These are phyloP conservation scores for Ia io DNA, from an alignment of 2,113 vertebrate species.

Conservation along the genomic window DNA sequence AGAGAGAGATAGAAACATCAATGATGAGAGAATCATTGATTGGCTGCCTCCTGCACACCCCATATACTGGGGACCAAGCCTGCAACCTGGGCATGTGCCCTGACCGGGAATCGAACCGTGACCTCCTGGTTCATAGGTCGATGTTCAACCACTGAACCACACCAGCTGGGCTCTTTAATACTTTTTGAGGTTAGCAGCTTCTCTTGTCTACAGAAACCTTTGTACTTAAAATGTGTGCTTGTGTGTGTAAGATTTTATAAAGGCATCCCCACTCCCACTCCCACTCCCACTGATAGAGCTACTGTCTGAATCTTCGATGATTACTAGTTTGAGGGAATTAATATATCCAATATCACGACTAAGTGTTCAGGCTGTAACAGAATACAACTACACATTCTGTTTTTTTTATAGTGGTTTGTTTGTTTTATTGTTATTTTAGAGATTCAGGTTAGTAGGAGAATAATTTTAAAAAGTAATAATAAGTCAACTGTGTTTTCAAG, in stretches of 20 bases:
- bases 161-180: background rate
- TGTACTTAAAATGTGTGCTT: background rate
- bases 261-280: rapidly evolving
- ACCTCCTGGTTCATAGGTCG: too few species aligned
- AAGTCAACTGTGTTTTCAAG: background rate
- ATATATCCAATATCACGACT: background rate
- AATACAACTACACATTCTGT: background rate
- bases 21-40: too few species aligned
- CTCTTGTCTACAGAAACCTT: background rate
- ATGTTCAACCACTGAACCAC: too few species aligned
- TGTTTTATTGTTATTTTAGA: background rate
- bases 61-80: too few species aligned
- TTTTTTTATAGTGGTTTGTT: background rate
- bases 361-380: background rate
- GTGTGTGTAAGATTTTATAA: background rate
- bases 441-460: background rate
- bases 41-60: too few species aligned
- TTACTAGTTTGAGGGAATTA: background rate
- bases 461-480: background rate
- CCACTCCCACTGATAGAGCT: background rate
- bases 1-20: too few species aligned
- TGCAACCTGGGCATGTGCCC: too few species aligned
- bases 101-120: too few species aligned
- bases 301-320: background rate
- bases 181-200: background rate